A percentile compares a stretch with the other conserved stretches of the same genome.
These are phyloP conservation scores for Parauchenoglanis ngamensis DNA, from an alignment of 2,797 vertebrate species.

Conservation along the genomic window DNA sequence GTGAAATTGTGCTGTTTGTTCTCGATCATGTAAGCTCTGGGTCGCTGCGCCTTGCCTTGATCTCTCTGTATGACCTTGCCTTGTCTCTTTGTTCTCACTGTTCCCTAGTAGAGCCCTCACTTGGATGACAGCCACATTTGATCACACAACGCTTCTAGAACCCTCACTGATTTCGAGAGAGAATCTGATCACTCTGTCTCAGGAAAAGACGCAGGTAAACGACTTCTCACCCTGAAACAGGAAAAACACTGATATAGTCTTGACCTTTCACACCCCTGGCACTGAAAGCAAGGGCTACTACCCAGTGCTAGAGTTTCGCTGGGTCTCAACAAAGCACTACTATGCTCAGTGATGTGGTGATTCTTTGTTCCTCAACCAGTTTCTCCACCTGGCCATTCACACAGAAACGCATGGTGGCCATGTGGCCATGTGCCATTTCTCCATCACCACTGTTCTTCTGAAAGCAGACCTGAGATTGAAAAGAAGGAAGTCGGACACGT, in stretches of 20 bases:
- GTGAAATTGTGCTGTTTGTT: neutral
- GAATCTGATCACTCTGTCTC: neutral
- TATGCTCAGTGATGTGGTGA: neutral
- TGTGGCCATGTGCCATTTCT: no score
- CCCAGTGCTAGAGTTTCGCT: neutral
- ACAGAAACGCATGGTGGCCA: no score
- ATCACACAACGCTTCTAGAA: neutral
- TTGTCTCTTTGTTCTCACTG: neutral
- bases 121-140: neutral
- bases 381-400: neutral
- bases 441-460: neutral
- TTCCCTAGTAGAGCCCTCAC: neutral
- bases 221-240: neutral
- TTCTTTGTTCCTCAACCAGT: neutral
- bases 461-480: slow-evolving; percentile 5
- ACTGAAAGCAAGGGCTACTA: neutral
- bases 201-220: neutral
- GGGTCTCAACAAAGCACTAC: neutral
- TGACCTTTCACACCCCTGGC: no score
- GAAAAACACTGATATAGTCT: neutral
- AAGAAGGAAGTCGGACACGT: neutral
- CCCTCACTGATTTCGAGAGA: neutral
- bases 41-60: neutral
- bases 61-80: neutral
- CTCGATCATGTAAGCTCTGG: neutral